phyloP scores from a whole-genome alignment of 2,113 vertebrate genomes.

The Pipa parva region DNA sequence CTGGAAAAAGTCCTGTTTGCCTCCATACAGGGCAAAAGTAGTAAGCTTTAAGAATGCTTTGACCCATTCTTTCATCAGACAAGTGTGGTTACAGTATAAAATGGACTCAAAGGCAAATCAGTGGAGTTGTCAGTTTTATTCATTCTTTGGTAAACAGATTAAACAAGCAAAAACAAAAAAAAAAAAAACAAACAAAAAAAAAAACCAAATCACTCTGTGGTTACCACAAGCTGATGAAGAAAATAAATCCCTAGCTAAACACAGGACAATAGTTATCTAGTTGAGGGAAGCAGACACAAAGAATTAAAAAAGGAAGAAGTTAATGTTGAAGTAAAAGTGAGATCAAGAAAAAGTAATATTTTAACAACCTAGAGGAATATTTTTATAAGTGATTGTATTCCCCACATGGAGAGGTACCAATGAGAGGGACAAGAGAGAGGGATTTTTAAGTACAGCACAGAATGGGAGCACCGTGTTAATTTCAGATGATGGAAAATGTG shows the following conservation, averaged over 20 bases:
- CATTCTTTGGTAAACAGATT: conserved; percentile 31
- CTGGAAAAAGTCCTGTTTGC: too few relatives aligned
- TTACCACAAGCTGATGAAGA: conserved; percentile 2
- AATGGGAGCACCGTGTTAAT: too few relatives aligned
- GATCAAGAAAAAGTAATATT: too few relatives aligned
- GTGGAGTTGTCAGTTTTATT: conserved; percentile 22
- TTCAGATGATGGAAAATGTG: neutral
- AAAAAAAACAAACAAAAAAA: conserved; percentile 19
- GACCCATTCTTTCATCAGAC: too few relatives aligned
- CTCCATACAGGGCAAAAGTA: too few relatives aligned
- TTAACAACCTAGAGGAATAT: neutral
- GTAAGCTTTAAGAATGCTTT: too few relatives aligned
- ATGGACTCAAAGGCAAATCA: neutral
- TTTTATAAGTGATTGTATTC: neutral
- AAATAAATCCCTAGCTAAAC: neutral
- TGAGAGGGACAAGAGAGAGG: conserved; percentile 5
- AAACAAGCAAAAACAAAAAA: conserved; percentile 34
- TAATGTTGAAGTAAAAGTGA: too few relatives aligned
- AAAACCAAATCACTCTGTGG: conserved; percentile 17
- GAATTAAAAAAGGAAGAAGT: conserved; percentile 8
- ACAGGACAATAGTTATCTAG: conserved; percentile 3
- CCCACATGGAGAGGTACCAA: conserved; percentile 42
- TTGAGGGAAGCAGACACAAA: conserved; percentile 17
- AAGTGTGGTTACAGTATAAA: too few relatives aligned
- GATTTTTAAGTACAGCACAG: neutral